Conservation (phyloP, 2,797 vertebrate genomes). For the Petrocephalus sullivani region DNA sequence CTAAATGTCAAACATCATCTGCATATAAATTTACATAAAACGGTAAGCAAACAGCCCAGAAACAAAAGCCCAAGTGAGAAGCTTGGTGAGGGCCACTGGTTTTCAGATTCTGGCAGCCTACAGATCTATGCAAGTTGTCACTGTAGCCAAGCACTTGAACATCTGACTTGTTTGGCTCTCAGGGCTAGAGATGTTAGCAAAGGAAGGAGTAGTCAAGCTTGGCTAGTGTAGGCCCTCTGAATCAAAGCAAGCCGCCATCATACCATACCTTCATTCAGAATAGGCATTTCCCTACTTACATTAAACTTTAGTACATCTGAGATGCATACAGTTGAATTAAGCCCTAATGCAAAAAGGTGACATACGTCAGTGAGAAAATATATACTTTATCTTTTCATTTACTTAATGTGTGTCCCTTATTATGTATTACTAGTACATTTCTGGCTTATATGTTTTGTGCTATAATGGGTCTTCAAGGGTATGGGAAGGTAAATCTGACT, state of each 20-base stretch:
- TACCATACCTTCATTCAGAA: background rate
- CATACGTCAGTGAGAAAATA: background rate
- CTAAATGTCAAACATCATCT: background rate
- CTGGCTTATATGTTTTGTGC: background rate
- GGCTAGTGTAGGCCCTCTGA: background rate
- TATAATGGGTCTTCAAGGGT: background rate
- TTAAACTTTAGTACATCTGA: background rate
- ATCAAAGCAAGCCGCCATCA: background rate
- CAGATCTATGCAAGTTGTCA: background rate
- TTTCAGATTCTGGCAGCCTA: background rate
- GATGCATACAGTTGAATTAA: background rate
- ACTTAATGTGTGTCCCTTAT: background rate
- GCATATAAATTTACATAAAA: background rate
- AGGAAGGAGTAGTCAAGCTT: background rate
- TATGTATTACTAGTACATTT: background rate
- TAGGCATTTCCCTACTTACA: background rate
- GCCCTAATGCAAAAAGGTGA: background rate
- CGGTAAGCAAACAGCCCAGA: background rate
- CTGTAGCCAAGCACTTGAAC: background rate
- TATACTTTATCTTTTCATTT: background rate
- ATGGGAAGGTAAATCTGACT: background rate
- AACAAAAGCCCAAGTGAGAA: background rate
- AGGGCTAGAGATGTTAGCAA: background rate
- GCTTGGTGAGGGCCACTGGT: background rate
- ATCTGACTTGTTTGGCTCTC: background rate